Percentiles rank a stretch among this genome's conserved stretches.
Evolutionary conservation across 2,113 vertebrate species (phyloP).

Genomic region (Xiphophorus maculatus): DNA sequence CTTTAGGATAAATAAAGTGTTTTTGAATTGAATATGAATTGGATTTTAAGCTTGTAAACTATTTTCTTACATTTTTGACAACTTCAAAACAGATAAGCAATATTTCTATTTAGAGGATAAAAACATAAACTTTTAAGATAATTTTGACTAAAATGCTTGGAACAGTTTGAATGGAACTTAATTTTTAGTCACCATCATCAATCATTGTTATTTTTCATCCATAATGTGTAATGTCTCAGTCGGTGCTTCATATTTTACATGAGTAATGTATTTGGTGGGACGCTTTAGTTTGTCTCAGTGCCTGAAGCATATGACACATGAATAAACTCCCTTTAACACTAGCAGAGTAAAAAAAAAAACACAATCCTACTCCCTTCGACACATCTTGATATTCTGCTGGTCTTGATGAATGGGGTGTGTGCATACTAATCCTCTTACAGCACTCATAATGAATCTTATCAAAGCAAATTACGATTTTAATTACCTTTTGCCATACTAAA

Average conservation of each 20-base stretch:
- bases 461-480: conserved; percentile 49
- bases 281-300: not conserved
- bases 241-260: not conserved
- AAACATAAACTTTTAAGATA: not conserved
- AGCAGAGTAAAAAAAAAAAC: conserved; percentile 21
- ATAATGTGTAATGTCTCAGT: not conserved
- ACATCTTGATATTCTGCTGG: conserved; percentile 21
- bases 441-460: conserved; percentile 38
- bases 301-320: not conserved
- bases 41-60: too few relatives aligned
- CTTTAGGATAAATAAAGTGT: too few relatives aligned
- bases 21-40: too few relatives aligned
- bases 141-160: not conserved
- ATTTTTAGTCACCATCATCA: conserved; percentile 5
- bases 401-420: conserved; percentile 35
- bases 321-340: conserved; percentile 13
- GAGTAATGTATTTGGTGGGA: conserved; percentile 3
- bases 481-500: conserved; percentile 34
- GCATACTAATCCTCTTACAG: conserved; percentile 48
- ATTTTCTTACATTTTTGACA: too few relatives aligned
- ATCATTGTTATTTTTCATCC: not conserved
- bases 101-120: not conserved
- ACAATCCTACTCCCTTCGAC: conserved; percentile 26
- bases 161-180: not conserved
- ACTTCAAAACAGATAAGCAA: too few relatives aligned